Percentiles rank a stretch among this genome's conserved stretches.
Conservation (phyloP, 2,888 invertebrate genomes). For the Orthonevra nobilis region DNA sequence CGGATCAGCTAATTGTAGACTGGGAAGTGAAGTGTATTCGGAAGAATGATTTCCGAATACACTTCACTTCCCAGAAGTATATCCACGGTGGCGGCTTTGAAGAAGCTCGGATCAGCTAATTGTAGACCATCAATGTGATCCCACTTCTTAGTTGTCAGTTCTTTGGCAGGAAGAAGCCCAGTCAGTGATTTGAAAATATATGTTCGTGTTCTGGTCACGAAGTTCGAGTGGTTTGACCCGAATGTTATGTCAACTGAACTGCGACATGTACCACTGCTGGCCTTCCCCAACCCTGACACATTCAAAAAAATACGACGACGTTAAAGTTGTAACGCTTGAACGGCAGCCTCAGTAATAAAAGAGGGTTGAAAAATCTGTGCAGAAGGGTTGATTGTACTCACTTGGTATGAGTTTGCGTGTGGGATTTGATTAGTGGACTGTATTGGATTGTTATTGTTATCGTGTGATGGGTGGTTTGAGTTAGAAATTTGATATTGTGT, state of each 20-base stretch:
- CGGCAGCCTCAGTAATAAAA: conserved; percentile 6
- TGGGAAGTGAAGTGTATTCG: too few species aligned
- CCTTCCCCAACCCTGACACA: conserved; percentile 16
- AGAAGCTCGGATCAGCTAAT: conserved; percentile 13
- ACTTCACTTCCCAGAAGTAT: conserved; percentile 14
- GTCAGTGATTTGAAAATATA: conserved; percentile 5
- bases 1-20: conserved; percentile 17
- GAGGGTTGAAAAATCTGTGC: neutral
- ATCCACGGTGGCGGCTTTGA: neutral
- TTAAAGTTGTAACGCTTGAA: neutral
- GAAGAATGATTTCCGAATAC: conserved; percentile 4
- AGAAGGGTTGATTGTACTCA: neutral
- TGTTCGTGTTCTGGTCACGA: neutral
- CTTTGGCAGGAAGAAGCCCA: too few species aligned
- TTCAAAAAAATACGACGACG: neutral
- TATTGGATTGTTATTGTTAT: conserved; percentile 4
- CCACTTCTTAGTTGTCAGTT: neutral
- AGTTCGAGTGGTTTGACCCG: conserved; percentile 4
- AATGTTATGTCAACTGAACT: conserved; percentile 6
- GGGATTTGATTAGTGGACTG: conserved; percentile 8
- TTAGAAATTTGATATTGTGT: neutral
- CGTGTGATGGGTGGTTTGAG: neutral
- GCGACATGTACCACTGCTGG: conserved; percentile 7
- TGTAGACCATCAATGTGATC: conserved; percentile 4
- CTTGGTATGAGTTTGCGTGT: conserved; percentile 5